Evolutionary conservation across 2,113 vertebrate genomes (phyloP), one percentile per base, ranked within the genome.

Genomic region (Platichthys stellatus): DNA sequence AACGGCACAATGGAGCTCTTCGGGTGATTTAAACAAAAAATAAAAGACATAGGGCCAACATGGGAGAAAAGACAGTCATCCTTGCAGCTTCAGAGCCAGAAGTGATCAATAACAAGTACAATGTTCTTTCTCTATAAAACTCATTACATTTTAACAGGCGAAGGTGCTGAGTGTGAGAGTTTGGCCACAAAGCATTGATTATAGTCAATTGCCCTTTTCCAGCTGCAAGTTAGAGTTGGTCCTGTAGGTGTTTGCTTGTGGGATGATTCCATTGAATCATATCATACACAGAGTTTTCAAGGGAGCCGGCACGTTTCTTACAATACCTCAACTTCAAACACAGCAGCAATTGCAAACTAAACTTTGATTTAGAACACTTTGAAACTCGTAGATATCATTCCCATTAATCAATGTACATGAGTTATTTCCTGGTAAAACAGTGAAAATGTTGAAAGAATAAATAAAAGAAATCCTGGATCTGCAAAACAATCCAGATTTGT

Each of bases 61-160:
- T 18, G 17, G 76, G 57, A 23, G 23, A 81, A 85, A 80, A 84
- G 23, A 67, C 26, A 49, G 61, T 69, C 35, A 67, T 31, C 49
- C 38, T 64, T 77, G 80, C 82, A 83, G 63, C 45, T 59, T 81
- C 69, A 70, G 70, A 45, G 60, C 72, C 59, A 81, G 73, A 71
- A 40, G 67, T 21, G 83, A 80, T 90, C 80, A 82, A 86, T 87
- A 74, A 74, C 63, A 71, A 87, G 80, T 70, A 64, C 74, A 85
- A 83, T 56, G 77, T 62, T 68, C 72, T 75, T 79, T 87, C 88
- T 77, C 80, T 74, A 59, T 81, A 82, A 83, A 88, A 76, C 64
- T 81, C 77, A 85, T 89, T 91, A 86, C 80, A 86, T 72, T 87
- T 90, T 78, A 88, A 88, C 77, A 74, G 77, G 51, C 69, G 20